Evolutionary conservation across 2,888 invertebrate species (phyloP).

Genomic region (Liopterus haemorrhoidalis): DNA sequence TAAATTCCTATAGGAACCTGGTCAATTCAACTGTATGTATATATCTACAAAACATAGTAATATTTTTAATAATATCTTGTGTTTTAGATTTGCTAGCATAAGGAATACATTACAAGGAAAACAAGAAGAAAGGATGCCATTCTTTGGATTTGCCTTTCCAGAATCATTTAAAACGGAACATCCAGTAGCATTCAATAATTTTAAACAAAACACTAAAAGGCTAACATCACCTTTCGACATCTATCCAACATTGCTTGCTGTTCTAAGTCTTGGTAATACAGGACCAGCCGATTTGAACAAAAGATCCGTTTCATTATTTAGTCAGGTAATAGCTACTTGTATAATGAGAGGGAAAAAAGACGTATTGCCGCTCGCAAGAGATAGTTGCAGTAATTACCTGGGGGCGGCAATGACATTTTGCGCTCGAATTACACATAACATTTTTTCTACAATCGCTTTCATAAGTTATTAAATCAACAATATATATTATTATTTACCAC

Average conservation of each 20-base stretch:
- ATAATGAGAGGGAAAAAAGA: not conserved
- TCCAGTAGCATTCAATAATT: slow-evolving; percentile 55
- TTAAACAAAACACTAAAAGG: slow-evolving; percentile 59
- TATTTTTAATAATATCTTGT: slow-evolving; percentile 16
- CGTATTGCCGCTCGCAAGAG: too few relatives aligned
- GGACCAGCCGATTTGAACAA: slow-evolving; percentile 50
- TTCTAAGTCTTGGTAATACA: slow-evolving; percentile 51
- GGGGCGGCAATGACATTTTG: too few relatives aligned
- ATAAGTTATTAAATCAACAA: too few relatives aligned
- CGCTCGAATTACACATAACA: too few relatives aligned
- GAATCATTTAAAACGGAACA: slow-evolving; percentile 57
- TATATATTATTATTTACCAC: too few relatives aligned
- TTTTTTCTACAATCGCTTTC: too few relatives aligned
- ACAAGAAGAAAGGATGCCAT: slow-evolving; percentile 84
- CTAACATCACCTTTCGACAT: slow-evolving; percentile 87
- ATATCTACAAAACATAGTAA: slow-evolving; percentile 16
- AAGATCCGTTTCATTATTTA: slow-evolving; percentile 57
- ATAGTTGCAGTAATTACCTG: too few relatives aligned
- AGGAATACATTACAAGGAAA: slow-evolving; percentile 86
- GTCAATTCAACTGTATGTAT: not conserved
- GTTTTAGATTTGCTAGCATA: slow-evolving; percentile 66
- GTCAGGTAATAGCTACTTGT: slow-evolving; percentile 47
- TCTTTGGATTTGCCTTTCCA: slow-evolving; percentile 76
- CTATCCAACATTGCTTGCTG: slow-evolving; percentile 68
- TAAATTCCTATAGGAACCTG: too few relatives aligned